A percentile compares a stretch with the other conserved stretches of the same genome.
Conservation (phyloP, 2,888 invertebrate species). For the Drosophila fulvimacula region DNA sequence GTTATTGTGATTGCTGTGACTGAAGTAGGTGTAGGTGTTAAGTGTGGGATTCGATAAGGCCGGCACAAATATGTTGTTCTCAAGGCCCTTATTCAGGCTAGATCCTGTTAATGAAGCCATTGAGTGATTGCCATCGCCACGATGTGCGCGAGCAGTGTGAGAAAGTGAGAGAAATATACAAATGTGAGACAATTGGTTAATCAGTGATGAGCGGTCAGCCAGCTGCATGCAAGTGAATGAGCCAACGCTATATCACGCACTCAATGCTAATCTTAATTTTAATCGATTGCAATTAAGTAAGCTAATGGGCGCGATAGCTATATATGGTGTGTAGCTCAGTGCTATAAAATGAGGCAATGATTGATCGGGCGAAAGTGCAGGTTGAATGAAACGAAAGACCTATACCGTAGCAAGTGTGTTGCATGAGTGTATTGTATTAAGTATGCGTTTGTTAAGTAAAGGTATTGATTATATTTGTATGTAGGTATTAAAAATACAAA, state of each 20-base stretch:
- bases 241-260: constrained; percentile 14
- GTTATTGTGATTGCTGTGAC: constrained; percentile 53
- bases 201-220: constrained; percentile 13
- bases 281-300: constrained; percentile 6
- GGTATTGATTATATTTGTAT: constrained; percentile 12
- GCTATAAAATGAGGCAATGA: constrained; percentile 37
- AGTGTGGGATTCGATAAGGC: constrained; percentile 83
- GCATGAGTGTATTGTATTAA: constrained; percentile 11
- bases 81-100: constrained; percentile 84
- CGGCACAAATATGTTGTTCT: constrained; percentile 79
- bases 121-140: constrained; percentile 14
- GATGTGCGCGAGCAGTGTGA: constrained; percentile 20
- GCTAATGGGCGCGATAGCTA: constrained; percentile 12
- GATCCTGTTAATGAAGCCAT: constrained; percentile 78
- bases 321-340: too few species aligned
- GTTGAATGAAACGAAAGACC: constrained; percentile 10
- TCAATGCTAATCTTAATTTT: constrained; percentile 4
- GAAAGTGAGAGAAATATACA: constrained; percentile 25
- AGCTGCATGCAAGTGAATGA: constrained; percentile 23
- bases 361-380: constrained; percentile 34
- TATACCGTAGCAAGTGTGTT: constrained; percentile 8
- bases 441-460: constrained; percentile 20
- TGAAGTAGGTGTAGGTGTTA: constrained; percentile 80
- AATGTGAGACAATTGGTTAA: constrained; percentile 35
- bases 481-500: constrained; percentile 1